Evolutionary conservation across 1,140 invertebrate species (phyloP).

Genomic region (Leptonema lineaticorne): DNA sequence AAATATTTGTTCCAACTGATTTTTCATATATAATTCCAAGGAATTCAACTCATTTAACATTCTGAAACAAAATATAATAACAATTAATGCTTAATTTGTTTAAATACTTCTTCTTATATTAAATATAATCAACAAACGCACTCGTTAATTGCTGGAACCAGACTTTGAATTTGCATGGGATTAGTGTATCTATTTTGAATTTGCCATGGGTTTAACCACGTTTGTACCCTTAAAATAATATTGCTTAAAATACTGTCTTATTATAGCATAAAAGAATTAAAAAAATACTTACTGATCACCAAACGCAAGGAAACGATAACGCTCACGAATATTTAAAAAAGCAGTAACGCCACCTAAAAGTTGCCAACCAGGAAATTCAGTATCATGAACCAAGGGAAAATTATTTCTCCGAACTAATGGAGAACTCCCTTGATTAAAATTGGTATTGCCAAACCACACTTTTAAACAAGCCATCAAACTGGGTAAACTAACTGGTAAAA

Average conservation of each 20-base stretch:
- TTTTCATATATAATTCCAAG: conserved; percentile 56
- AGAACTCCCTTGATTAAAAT: background rate
- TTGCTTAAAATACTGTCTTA: no score
- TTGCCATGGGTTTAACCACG: conserved; percentile 73
- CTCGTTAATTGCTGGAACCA: conserved; percentile 58
- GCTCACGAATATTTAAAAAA: conserved; percentile 59
- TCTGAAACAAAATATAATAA: conserved; percentile 45
- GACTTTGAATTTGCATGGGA: conserved; percentile 65
- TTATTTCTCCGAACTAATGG: background rate
- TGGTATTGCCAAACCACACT: conserved; percentile 54
- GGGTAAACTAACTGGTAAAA: conserved; percentile 75
- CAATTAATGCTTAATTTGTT: background rate
- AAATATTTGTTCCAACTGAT: conserved; percentile 57
- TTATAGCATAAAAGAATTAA: background rate
- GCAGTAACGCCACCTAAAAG: conserved; percentile 60
- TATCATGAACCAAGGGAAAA: conserved; percentile 53
- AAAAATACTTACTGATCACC: conserved; percentile 64
- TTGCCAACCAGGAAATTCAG: conserved; percentile 64
- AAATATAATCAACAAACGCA: conserved; percentile 46
- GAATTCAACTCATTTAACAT: conserved; percentile 56
- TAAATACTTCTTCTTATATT: background rate
- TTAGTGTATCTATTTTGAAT: conserved; percentile 64
- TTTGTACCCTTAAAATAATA: conserved; percentile 61
- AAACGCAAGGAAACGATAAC: conserved; percentile 56
- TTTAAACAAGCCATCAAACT: conserved; percentile 63